A percentile compares a stretch with the other conserved stretches of the same genome.
These are phyloP conservation scores for Cossypha caffra DNA, from an alignment of 2,797 vertebrate genomes.

Conservation along the genomic window DNA sequence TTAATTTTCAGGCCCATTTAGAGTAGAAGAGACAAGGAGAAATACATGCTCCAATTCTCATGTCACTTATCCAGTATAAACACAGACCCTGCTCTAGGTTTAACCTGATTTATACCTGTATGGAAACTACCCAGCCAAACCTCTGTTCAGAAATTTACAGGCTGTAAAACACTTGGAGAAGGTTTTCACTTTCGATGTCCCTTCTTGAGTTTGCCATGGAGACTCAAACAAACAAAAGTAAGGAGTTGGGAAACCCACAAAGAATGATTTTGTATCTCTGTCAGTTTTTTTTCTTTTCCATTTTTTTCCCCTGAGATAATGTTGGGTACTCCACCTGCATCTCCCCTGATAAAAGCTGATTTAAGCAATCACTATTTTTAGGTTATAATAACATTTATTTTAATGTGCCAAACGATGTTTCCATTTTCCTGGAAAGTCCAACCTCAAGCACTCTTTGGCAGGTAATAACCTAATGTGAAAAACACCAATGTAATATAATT, in stretches of 20 bases:
- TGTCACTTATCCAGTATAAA: background rate
- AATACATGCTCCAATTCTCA: background rate
- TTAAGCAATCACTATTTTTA: background rate
- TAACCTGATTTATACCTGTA: slow-evolving; percentile 17
- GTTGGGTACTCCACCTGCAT: background rate
- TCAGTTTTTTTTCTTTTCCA: background rate
- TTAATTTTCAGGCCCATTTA: background rate
- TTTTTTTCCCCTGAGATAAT: background rate
- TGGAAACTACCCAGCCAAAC: background rate
- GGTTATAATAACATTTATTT: background rate
- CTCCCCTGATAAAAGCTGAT: background rate
- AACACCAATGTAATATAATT: background rate
- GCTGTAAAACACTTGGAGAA: background rate
- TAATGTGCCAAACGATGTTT: background rate
- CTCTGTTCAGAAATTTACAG: background rate
- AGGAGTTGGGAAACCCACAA: background rate
- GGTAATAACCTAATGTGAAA: slow-evolving; percentile 14
- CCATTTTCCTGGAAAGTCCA: slow-evolving; percentile 15
- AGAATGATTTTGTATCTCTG: background rate
- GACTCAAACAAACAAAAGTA: background rate
- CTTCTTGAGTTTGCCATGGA: background rate
- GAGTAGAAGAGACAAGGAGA: background rate
- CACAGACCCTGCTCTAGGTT: background rate
- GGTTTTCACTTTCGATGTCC: background rate
- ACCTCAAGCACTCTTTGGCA: background rate